Evolutionary conservation across 2,797 vertebrate genomes (phyloP).

Genomic region (Sebastes jordani): DNA sequence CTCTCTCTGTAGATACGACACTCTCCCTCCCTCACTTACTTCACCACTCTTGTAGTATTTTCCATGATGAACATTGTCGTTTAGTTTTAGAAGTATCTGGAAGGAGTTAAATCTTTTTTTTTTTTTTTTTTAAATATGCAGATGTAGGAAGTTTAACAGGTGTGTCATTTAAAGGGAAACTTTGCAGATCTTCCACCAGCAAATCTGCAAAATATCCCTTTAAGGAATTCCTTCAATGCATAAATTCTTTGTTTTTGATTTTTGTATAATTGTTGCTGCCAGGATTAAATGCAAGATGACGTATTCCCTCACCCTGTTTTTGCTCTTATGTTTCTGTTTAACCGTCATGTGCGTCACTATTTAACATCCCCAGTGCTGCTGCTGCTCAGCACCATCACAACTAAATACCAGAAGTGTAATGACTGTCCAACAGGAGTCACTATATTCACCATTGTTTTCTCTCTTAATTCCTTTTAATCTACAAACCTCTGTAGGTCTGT

Average conservation of each 20-base stretch:
- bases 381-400: constrained; percentile 43
- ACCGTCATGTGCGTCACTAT: constrained; percentile 50
- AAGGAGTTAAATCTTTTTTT: constrained; percentile 15
- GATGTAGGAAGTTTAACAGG: constrained; percentile 41
- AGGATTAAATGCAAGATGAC: constrained; percentile 39
- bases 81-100: constrained; percentile 60
- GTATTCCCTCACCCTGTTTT: not conserved
- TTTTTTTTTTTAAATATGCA: constrained; percentile 39
- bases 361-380: constrained; percentile 58
- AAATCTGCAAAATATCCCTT: not conserved
- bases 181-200: not conserved
- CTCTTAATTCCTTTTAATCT: constrained; percentile 75
- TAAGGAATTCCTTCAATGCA: constrained; percentile 50
- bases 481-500: constrained; percentile 77
- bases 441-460: constrained; percentile 57
- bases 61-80: constrained; percentile 44
- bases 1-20: constrained; percentile 56
- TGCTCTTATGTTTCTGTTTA: constrained; percentile 47
- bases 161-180: constrained; percentile 21
- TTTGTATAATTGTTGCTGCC: constrained; percentile 64
- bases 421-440: constrained; percentile 42
- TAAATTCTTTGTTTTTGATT: constrained; percentile 49
- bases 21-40: constrained; percentile 17
- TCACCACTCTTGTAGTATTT: constrained; percentile 39
- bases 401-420: constrained; percentile 31